Percentiles rank a stretch among this genome's conserved stretches.
These are phyloP conservation scores for Agrilus cyanescens DNA, from an alignment of 2,888 invertebrate species.

Conservation along the genomic window DNA sequence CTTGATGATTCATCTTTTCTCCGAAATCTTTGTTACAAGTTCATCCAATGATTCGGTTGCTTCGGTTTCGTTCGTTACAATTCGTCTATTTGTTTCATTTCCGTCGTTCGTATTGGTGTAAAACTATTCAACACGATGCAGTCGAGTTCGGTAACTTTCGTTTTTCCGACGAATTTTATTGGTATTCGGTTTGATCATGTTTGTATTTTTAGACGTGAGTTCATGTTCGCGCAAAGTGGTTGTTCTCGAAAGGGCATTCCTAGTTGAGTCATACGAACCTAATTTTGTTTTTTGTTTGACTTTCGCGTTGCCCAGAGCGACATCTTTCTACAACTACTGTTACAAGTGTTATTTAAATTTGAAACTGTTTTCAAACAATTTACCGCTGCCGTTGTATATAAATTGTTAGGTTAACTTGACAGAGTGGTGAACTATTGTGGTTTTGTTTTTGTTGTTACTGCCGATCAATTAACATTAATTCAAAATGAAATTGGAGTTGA, in stretches of 20 bases:
- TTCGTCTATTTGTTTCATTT: neutral
- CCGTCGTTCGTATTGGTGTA: slow-evolving; percentile 9
- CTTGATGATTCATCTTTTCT: slow-evolving; percentile 20
- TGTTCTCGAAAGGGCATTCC: slow-evolving; percentile 36
- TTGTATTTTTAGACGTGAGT: slow-evolving; percentile 35
- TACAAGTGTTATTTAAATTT: slow-evolving; percentile 18
- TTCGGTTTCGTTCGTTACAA: slow-evolving; percentile 11
- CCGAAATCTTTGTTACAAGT: slow-evolving; percentile 11
- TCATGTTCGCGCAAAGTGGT: slow-evolving; percentile 26
- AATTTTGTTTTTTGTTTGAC: slow-evolving; percentile 22
- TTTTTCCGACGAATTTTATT: slow-evolving; percentile 2
- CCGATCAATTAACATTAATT: slow-evolving; percentile 1
- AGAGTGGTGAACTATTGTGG: too few species aligned
- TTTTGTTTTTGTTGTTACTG: neutral
- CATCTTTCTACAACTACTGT: slow-evolving; percentile 10
- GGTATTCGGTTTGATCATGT: slow-evolving; percentile 17
- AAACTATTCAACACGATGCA: slow-evolving; percentile 9
- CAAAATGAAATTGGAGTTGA: slow-evolving; percentile 33
- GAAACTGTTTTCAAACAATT: too few species aligned
- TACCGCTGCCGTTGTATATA: too few species aligned
- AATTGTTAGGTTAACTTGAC: too few species aligned
- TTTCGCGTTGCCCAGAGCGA: slow-evolving; percentile 10
- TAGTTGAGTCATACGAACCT: slow-evolving; percentile 24
- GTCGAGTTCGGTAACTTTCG: neutral
- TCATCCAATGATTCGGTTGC: slow-evolving; percentile 6